A percentile compares a stretch with the other conserved stretches of the same genome.
Evolutionary conservation across 1,140 invertebrate genomes (phyloP).

Genomic region (Lordiphosa stackelbergi): DNA sequence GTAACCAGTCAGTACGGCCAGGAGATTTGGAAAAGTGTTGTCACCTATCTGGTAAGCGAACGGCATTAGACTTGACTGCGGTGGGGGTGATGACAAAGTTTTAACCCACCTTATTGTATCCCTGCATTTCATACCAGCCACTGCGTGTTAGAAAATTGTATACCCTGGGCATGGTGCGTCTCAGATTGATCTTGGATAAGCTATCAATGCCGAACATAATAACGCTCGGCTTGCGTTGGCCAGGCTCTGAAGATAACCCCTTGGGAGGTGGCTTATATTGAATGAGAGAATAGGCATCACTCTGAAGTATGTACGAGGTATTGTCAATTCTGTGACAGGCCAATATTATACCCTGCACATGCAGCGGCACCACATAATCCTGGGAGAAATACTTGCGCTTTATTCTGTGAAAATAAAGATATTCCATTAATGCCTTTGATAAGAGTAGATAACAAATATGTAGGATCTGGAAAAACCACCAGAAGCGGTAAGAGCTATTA

Average conservation of each 20-base stretch:
- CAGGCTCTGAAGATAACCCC: neutral
- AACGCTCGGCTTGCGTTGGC: slow-evolving; percentile 47
- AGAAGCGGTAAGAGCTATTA: too few species aligned
- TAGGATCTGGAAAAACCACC: too few species aligned
- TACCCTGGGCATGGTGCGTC: slow-evolving; percentile 58
- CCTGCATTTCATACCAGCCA: slow-evolving; percentile 57
- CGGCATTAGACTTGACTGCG: too few species aligned
- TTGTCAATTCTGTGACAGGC: slow-evolving; percentile 40
- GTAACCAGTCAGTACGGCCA: slow-evolving; percentile 85
- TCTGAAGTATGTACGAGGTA: slow-evolving; percentile 35
- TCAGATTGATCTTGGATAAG: slow-evolving; percentile 73
- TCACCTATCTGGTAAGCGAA: slow-evolving; percentile 80
- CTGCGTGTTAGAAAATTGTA: slow-evolving; percentile 31
- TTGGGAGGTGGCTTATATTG: slow-evolving; percentile 14
- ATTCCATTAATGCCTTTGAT: too few species aligned
- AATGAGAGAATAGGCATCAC: slow-evolving; percentile 36
- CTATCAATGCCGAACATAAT: slow-evolving; percentile 64
- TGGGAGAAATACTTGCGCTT: slow-evolving; percentile 44
- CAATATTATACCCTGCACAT: slow-evolving; percentile 44
- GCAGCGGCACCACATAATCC: slow-evolving; percentile 41
- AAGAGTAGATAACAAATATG: too few species aligned
- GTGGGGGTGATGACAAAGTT: too few species aligned
- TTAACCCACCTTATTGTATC: slow-evolving; percentile 57
- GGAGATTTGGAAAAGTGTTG: slow-evolving; percentile 89
- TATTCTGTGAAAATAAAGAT: slow-evolving; percentile 1